phyloP scores from a whole-genome alignment of 2,888 invertebrate species.

The Octonoba sinensis region DNA sequence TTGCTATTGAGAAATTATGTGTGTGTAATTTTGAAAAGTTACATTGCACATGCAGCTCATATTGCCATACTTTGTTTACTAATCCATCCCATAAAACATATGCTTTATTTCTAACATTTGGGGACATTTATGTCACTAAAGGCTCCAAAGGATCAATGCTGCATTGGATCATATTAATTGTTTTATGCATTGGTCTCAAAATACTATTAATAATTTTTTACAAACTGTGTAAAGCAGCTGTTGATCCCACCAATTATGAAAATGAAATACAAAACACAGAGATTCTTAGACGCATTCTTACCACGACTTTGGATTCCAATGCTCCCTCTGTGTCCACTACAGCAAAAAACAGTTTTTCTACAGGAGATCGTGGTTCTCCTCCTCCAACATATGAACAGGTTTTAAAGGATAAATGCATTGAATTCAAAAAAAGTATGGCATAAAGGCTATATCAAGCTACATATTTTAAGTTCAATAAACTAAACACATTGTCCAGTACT shows the following conservation, averaged over 20 bases:
- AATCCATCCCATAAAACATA: constrained; percentile 41
- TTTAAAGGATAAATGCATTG: constrained; percentile 57
- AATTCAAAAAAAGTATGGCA: constrained; percentile 46
- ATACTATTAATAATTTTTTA: constrained; percentile 46
- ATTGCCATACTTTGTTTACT: constrained; percentile 29
- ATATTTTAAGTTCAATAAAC: too few species aligned
- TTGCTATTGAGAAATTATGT: constrained; percentile 44
- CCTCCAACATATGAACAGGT: constrained; percentile 57
- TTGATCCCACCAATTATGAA: constrained; percentile 25
- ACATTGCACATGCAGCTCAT: constrained; percentile 40
- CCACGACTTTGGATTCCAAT: constrained; percentile 22
- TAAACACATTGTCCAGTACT: too few species aligned
- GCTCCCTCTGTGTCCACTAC: constrained; percentile 10
- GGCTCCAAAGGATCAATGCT: constrained; percentile 32
- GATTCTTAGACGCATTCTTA: constrained; percentile 40
- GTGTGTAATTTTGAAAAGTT: constrained; percentile 31
- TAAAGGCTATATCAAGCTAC: background rate
- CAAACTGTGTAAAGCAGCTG: constrained; percentile 35
- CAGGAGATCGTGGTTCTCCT: constrained; percentile 27
- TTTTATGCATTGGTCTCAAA: constrained; percentile 35
- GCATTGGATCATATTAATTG: constrained; percentile 39
- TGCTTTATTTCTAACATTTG: constrained; percentile 50
- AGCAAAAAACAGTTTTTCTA: constrained; percentile 18
- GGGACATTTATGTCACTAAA: constrained; percentile 35
- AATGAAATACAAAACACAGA: constrained; percentile 44